These are phyloP conservation scores for Campoletis sonorensis DNA, from an alignment of 1,140 invertebrate species.

Conservation along the genomic window DNA sequence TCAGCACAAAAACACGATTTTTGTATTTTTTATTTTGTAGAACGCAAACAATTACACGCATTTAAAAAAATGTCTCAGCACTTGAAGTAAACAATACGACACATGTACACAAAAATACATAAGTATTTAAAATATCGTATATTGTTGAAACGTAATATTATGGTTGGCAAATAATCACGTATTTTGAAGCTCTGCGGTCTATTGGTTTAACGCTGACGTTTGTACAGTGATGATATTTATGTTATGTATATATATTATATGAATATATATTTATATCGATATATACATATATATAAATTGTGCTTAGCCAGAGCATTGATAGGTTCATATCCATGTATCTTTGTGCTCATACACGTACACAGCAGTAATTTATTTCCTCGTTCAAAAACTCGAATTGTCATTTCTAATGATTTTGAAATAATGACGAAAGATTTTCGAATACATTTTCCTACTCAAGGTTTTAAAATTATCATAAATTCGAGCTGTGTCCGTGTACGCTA, in stretches of 20 bases:
- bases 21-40: not conserved
- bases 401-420: not conserved
- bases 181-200: not conserved
- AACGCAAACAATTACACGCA: constrained; percentile 11
- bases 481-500: constrained; percentile 32
- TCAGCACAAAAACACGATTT: not conserved
- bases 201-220: not conserved
- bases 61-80: constrained; percentile 8
- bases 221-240: constrained; percentile 22
- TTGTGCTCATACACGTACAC: constrained; percentile 42
- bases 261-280: constrained; percentile 7
- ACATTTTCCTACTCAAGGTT: not conserved
- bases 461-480: not conserved
- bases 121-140: not conserved
- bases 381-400: not conserved
- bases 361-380: not conserved
- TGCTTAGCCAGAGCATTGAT: constrained; percentile 33
- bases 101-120: not conserved
- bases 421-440: not conserved
- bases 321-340: constrained; percentile 39
- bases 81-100: not conserved
- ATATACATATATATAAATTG: constrained; percentile 16
- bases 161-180: not conserved
- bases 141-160: not conserved
- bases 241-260: not conserved